phyloP scores from a whole-genome alignment of 2,797 vertebrate genomes.

The Eulemur mongoz region DNA sequence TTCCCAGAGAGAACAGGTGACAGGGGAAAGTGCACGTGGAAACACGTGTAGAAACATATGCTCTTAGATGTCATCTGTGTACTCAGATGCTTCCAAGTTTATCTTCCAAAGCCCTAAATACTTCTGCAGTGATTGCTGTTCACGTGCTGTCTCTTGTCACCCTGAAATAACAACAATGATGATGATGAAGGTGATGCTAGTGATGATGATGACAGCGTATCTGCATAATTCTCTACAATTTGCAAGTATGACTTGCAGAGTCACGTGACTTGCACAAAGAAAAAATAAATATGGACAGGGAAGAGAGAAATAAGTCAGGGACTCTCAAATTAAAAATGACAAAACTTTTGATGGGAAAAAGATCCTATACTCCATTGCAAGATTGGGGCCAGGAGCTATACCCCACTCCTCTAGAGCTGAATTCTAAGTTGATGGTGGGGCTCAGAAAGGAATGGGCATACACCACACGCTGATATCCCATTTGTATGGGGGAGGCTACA shows the following conservation, averaged over 20 bases:
- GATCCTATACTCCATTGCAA: background rate
- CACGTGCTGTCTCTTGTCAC: conserved; percentile 47
- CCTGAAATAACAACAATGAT: background rate
- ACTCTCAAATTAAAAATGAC: background rate
- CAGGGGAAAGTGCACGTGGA: background rate
- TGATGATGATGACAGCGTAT: background rate
- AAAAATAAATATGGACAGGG: background rate
- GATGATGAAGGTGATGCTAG: background rate
- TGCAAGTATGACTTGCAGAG: background rate
- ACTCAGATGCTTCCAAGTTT: conserved; percentile 52
- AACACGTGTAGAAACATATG: conserved; percentile 79
- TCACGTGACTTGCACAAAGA: background rate
- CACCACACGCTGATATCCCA: background rate
- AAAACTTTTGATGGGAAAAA: background rate
- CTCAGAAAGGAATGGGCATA: background rate
- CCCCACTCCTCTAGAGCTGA: background rate
- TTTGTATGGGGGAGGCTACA: background rate
- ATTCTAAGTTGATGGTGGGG: background rate
- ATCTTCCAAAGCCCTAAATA: conserved; percentile 49
- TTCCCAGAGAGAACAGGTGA: background rate
- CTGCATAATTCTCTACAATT: background rate
- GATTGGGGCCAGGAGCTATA: background rate
- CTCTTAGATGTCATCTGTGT: conserved; percentile 73
- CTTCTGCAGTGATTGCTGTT: conserved; percentile 15
- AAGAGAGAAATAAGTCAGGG: background rate